These are phyloP conservation scores for Palythoa grandis DNA, from an alignment of 92 coral and sea anemone species.

Conservation along the genomic window DNA sequence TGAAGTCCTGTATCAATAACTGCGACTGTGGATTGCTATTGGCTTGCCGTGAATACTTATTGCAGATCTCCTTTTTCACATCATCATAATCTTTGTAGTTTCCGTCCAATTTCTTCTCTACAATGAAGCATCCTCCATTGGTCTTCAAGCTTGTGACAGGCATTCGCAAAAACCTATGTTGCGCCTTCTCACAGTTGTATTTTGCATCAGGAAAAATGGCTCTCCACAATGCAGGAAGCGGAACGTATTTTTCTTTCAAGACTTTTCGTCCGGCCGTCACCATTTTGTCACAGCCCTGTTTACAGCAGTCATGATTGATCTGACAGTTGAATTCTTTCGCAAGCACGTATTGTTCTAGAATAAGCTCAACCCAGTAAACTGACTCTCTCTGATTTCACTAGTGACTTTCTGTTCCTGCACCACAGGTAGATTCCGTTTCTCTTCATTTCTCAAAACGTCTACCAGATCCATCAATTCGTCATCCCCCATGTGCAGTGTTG, in stretches of 20 bases:
- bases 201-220: slow-evolving; percentile 42
- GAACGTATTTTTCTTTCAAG: slow-evolving; percentile 57
- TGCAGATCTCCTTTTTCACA: slow-evolving; percentile 19
- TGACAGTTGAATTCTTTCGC: slow-evolving; percentile 64
- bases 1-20: slow-evolving; percentile 15
- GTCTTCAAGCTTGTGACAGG: slow-evolving; percentile 48
- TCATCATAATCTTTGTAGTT: slow-evolving; percentile 33
- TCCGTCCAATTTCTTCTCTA: slow-evolving; percentile 42
- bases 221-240: slow-evolving; percentile 62
- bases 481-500: slow-evolving; percentile 11
- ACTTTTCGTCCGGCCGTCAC: slow-evolving; percentile 57
- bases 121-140: slow-evolving; percentile 31
- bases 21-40: background rate
- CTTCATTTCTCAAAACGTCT: slow-evolving; percentile 20
- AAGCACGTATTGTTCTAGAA: slow-evolving; percentile 60
- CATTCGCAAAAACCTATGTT: slow-evolving; percentile 62
- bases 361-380: slow-evolving; percentile 61
- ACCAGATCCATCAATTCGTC: slow-evolving; percentile 1
- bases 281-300: slow-evolving; percentile 54
- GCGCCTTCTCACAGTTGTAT: slow-evolving; percentile 63
- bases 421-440: slow-evolving; percentile 50
- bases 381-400: slow-evolving; percentile 62
- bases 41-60: background rate
- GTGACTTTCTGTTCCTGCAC: slow-evolving; percentile 55
- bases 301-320: slow-evolving; percentile 58